phyloP scores from a whole-genome alignment of 2,113 vertebrate genomes.

The Saguinus imperator region DNA sequence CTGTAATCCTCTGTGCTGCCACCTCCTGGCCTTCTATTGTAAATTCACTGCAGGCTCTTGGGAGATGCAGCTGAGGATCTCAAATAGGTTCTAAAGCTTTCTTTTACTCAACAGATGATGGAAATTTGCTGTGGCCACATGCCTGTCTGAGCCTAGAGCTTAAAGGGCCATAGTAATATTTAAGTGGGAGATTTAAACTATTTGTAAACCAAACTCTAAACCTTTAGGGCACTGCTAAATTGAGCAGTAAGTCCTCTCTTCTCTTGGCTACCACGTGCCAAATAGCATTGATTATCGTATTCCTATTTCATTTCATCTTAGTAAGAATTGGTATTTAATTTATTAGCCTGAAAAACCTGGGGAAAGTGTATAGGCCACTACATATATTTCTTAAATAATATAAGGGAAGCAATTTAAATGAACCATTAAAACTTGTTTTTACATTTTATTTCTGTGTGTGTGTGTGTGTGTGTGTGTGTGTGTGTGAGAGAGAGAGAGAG shows the following conservation, averaged over 20 bases:
- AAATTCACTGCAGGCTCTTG: not conserved
- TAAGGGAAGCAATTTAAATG: not conserved
- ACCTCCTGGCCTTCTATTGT: not conserved
- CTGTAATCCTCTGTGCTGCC: not conserved
- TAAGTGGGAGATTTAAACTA: not conserved
- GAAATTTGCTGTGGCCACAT: not conserved
- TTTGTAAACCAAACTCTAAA: not conserved
- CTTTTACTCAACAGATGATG: not conserved
- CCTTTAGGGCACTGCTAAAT: not conserved
- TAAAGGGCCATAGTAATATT: not conserved
- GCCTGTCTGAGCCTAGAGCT: not conserved
- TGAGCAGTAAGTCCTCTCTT: not conserved
- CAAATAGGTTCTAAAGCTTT: not conserved
- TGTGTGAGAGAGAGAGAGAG: too few relatives aligned
- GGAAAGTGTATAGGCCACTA: not conserved
- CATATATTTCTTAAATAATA: not conserved
- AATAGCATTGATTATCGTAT: not conserved
- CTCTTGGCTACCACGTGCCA: not conserved
- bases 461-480: too few relatives aligned
- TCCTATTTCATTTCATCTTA: not conserved
- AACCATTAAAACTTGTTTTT: not conserved
- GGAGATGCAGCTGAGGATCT: not conserved
- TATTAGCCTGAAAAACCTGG: not conserved
- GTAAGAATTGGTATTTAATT: not conserved
- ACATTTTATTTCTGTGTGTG: not conserved